Percentiles rank a stretch among this genome's conserved stretches.
phyloP scores from a whole-genome alignment of 2,113 vertebrate species.

The Myiagra hebetior region DNA sequence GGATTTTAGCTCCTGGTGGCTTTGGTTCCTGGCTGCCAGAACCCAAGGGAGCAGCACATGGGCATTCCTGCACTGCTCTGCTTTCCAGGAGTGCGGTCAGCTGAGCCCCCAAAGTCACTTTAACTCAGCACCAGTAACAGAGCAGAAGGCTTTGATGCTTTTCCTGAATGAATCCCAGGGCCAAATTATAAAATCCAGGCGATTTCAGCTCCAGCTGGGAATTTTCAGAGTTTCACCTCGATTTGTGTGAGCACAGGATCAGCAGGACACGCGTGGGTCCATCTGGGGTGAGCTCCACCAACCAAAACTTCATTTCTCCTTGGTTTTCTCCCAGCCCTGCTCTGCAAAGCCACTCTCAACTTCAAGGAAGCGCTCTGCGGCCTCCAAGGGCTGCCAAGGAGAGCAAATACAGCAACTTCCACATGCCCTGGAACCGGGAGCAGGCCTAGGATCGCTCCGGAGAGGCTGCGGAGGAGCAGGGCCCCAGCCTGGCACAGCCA shows the following conservation, averaged over 20 bases:
- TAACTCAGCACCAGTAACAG: not conserved
- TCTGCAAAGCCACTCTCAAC: not conserved
- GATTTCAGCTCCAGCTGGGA: not conserved
- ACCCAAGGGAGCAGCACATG: not conserved
- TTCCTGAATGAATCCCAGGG: not conserved
- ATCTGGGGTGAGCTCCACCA: not conserved
- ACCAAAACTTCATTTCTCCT: not conserved
- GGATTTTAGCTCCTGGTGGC: not conserved
- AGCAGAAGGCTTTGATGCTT: not conserved
- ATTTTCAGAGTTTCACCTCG: not conserved
- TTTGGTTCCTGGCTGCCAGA: not conserved
- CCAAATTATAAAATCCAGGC: not conserved
- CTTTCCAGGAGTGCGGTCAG: not conserved
- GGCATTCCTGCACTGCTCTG: not conserved
- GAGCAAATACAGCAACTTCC: conserved; percentile 27
- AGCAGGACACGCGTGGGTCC: fast-evolving
- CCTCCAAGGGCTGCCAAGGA: conserved; percentile 33
- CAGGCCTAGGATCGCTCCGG: not conserved
- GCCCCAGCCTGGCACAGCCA: not conserved
- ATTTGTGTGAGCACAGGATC: not conserved
- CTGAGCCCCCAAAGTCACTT: not conserved
- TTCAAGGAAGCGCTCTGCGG: not conserved
- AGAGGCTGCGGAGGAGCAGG: not conserved
- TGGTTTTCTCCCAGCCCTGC: not conserved
- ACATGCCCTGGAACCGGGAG: not conserved